These are phyloP conservation scores for Euwallacea fornicatus DNA, from an alignment of 1,140 invertebrate species.

Conservation along the genomic window DNA sequence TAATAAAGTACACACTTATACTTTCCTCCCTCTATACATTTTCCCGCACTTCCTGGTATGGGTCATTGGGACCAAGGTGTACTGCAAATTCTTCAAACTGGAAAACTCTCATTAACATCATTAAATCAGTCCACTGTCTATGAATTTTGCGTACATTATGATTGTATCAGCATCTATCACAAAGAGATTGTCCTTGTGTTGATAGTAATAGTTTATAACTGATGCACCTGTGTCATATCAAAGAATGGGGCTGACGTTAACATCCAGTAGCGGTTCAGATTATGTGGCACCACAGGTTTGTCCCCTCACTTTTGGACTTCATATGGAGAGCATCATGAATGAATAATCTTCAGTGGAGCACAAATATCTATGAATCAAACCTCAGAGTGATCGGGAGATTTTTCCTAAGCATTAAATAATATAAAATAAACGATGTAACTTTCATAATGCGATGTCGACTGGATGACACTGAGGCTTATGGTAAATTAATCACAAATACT, in stretches of 20 bases:
- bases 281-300: conserved; percentile 19
- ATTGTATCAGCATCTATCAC: conserved; percentile 9
- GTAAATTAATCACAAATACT: too few species aligned
- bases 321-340: conserved; percentile 17
- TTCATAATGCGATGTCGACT: too few species aligned
- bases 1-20: conserved; percentile 16
- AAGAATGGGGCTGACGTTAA: conserved; percentile 26
- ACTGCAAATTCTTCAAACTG: conserved; percentile 18
- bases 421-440: neutral
- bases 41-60: conserved; percentile 9
- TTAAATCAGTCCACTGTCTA: too few species aligned
- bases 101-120: too few species aligned
- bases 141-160: conserved; percentile 22
- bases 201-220: neutral
- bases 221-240: neutral
- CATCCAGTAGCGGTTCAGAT: conserved; percentile 16
- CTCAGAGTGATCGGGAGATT: neutral
- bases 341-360: conserved; percentile 28
- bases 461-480: too few species aligned
- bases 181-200: neutral
- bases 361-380: neutral
- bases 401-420: neutral
- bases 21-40: neutral
- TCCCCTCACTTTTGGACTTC: neutral
- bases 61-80: conserved; percentile 9